Evolutionary conservation across 2,888 invertebrate genomes (phyloP).

Genomic region (Sclerodermus sp.): DNA sequence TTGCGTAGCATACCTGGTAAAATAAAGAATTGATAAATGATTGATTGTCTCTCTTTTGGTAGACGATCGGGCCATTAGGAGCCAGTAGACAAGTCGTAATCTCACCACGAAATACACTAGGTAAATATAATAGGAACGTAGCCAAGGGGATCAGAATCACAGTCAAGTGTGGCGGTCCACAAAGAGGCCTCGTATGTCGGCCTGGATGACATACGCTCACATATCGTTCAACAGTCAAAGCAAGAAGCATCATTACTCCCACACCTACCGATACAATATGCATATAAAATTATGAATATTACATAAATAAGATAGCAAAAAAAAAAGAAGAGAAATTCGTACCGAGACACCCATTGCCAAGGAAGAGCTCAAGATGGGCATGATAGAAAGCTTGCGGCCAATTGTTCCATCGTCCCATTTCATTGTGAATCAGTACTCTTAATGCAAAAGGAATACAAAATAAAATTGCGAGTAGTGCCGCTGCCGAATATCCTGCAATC

Average conservation of each 20-base stretch:
- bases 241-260: conserved; percentile 76
- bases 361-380: conserved; percentile 70
- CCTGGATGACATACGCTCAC: conserved; percentile 76
- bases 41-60: conserved; percentile 62
- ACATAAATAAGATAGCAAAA: background rate
- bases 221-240: conserved; percentile 74
- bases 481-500: conserved; percentile 72
- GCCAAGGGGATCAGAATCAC: conserved; percentile 67
- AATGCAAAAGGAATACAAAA: conserved; percentile 72
- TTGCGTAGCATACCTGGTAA: conserved; percentile 58
- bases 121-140: conserved; percentile 70
- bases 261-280: conserved; percentile 62
- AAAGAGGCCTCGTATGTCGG: conserved; percentile 65
- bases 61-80: conserved; percentile 62
- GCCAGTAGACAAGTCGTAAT: conserved; percentile 62
- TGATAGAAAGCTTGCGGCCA: conserved; percentile 70
- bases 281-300: no score
- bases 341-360: conserved; percentile 73
- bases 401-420: conserved; percentile 68
- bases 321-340: conserved; percentile 21
- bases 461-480: conserved; percentile 72
- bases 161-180: conserved; percentile 68
- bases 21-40: conserved; percentile 60
- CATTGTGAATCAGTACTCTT: conserved; percentile 68
- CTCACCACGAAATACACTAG: conserved; percentile 68